Base-by-base conservation (phyloP, 2,797 vertebrate genomes). In the Clarias fuscus region DNA sequence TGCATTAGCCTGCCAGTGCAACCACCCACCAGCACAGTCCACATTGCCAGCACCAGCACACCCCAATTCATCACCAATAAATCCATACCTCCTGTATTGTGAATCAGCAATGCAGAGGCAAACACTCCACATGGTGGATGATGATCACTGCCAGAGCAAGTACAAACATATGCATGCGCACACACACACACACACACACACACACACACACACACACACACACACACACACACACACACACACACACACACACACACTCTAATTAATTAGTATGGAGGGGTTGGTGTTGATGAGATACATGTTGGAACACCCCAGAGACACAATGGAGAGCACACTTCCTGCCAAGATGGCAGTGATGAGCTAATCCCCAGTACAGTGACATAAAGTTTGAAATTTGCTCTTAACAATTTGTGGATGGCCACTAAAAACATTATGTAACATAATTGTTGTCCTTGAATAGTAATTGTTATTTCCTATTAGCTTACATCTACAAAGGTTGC, bases 1-100 rank as follows among this genome's bases (percentile, higher is more conserved):
- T 82, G 79, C 79, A 88, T 89, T 83, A 83, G 76, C 22, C 82
- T 75, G 64, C 82, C 87, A 85, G 65, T 88, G 76, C 62, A 84
- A 56, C 24, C 30, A 79, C 24, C 71, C 78, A 70, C 30, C 30
- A 56, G 30, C 81, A 76, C 56, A 24, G 65, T 71, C 48, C 33
- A 76, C 11, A 78, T 73, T 75, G 67, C 78, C 72, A 75, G 72
- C 72, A 75, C 24, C 72, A 67, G 71, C 68, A 73, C 78, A 48
- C 18, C 43, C 64, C 37, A 81, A 53, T 75, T 53, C 56, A 82
- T 76, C 53, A 76, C 77, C 48, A 53, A 81, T 87, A 73, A 80
- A 75, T 84, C 75, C 40, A 65, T 79, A 58, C 65, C 59, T 27
- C 43, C 53, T 64, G 27, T 64, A 27, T 59, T 27, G 73, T 27